Evolutionary conservation across 2,888 invertebrate genomes (phyloP), one percentile per base, ranked within the genome.

Genomic region (Melitaea athalia): DNA sequence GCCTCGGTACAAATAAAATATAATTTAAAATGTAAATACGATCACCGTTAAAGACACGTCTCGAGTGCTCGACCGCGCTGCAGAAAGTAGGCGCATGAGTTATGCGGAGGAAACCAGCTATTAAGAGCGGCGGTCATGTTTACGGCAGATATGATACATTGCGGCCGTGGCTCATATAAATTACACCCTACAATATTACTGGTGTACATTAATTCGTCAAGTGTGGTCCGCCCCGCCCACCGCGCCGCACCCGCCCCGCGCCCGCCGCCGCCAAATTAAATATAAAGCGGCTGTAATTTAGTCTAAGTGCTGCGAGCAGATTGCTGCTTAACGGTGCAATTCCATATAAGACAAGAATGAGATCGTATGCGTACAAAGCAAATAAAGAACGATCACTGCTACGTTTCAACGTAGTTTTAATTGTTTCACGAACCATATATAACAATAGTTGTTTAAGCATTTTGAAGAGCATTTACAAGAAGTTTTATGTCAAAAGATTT

Each of bases 121-220:
- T 72, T 70, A 71, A 74, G 65, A 70, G 68, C 53, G 60, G 1
- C n/a, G 69, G 68, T 57, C 67, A 66, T 70, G 64, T 64, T 72
- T 69, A 72, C 69, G 69, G 71, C 75, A 73, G 70, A 67, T 75
- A 72, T 79, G 81, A 82, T 79, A 78, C 77, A 81, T 78, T 78
- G 79, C 79, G 79, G 82, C 79, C 80, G 79, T 80, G 79, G 79
- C 76, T 31, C 71, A 76, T 75, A 80, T 77, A 81, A 79, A 72
- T 69, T 64, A 64, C 75, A 70, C 59, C 68, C 71, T 76, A 77
- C 81, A 80, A 81, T 81, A 83, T 82, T 81, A 80, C 78, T 76
- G 72, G 80, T 75, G 76, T 74, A 79, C 80, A 81, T 80, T 82
- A 82, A 79, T 82, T 81, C 83, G 78, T 84, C 85, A 81, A 82